Evolutionary conservation across 2,888 invertebrate genomes (phyloP).

Genomic region (Agrochola circellaris): DNA sequence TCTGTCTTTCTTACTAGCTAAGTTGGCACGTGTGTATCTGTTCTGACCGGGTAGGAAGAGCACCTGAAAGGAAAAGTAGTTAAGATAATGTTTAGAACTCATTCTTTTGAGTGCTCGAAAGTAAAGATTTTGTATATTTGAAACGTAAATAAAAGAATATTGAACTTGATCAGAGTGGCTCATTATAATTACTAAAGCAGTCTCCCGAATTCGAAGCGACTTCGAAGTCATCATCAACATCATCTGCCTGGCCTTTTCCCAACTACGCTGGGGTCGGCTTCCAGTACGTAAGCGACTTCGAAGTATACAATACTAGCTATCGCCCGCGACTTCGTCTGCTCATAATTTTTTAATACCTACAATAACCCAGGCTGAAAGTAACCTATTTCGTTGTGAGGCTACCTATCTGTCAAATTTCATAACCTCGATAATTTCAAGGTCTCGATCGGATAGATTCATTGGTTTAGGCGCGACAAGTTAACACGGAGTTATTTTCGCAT

Average conservation of each 20-base stretch:
- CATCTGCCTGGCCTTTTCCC: background rate
- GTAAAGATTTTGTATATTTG: background rate
- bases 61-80: constrained; percentile 87
- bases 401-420: background rate
- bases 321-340: too few species aligned
- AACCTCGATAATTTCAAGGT: too few species aligned
- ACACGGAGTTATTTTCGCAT: background rate
- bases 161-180: background rate
- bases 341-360: background rate
- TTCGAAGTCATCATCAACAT: background rate
- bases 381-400: background rate
- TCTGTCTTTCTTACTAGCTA: constrained; percentile 98
- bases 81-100: background rate
- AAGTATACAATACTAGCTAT: background rate
- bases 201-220: background rate
- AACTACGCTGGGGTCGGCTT: background rate
- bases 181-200: background rate
- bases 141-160: background rate
- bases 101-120: background rate
- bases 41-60: constrained; percentile 97
- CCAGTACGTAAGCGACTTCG: background rate
- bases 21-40: constrained; percentile 97
- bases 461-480: background rate
- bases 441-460: background rate
- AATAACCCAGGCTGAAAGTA: background rate